Evolutionary conservation across 92 coral and sea anemone species (phyloP).

Genomic region (Umimayanthus kanabou): DNA sequence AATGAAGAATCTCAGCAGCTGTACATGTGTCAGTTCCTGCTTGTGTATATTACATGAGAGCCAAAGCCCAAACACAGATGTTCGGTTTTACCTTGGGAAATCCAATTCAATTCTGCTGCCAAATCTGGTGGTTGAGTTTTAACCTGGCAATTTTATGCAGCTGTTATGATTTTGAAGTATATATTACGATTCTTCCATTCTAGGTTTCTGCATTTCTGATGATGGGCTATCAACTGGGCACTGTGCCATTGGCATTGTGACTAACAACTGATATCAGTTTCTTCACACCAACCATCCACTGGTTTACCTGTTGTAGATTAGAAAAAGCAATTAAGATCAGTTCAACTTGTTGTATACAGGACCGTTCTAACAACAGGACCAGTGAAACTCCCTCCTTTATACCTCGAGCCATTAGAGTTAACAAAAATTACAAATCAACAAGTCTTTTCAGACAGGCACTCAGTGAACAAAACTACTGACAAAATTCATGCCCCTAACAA

Average conservation of each 20-base stretch:
- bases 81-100: not conserved
- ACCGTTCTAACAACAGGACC: too few species aligned
- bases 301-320: conserved; percentile 75
- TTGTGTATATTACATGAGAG: not conserved
- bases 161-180: not conserved
- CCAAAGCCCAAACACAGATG: not conserved
- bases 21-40: not conserved
- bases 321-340: not conserved
- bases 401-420: too few species aligned
- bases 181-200: not conserved
- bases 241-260: conserved; percentile 19
- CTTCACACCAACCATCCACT: conserved; percentile 99
- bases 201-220: not conserved
- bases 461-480: too few species aligned
- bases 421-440: too few species aligned
- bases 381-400: too few species aligned
- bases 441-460: too few species aligned
- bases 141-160: not conserved
- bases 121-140: not conserved
- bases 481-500: too few species aligned
- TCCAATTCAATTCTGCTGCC: not conserved
- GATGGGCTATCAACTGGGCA: conserved; percentile 11
- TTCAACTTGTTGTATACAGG: too few species aligned
- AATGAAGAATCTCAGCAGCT: not conserved
- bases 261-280: conserved; percentile 81